Evolutionary conservation across 2,888 invertebrate species (phyloP).

Genomic region (Metallyticus violacea): DNA sequence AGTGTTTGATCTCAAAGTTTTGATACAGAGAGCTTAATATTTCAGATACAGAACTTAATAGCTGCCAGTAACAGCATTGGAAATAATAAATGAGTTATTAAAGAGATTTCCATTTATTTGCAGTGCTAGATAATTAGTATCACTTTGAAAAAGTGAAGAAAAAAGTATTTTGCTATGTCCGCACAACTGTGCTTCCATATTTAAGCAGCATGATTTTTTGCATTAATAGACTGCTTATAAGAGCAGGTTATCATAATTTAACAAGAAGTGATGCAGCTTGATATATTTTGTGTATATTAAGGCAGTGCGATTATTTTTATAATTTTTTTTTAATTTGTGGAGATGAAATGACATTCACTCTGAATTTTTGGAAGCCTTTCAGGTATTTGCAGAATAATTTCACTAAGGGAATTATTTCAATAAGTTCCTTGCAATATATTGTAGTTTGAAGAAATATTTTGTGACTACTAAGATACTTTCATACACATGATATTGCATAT

Average conservation of each 20-base stretch:
- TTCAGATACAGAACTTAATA: neutral
- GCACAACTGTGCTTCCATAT: constrained; percentile 24
- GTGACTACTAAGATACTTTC: neutral
- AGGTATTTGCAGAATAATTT: neutral
- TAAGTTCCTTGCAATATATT: neutral
- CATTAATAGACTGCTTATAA: neutral
- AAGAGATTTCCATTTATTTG: neutral
- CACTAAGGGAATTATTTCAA: neutral
- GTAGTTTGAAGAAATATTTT: neutral
- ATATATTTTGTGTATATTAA: neutral
- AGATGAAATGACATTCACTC: too few relatives aligned
- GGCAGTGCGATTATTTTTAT: constrained; percentile 2
- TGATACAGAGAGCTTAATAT: neutral
- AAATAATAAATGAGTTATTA: neutral
- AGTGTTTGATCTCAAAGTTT: neutral
- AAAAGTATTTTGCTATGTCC: constrained; percentile 13
- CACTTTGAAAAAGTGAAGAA: neutral
- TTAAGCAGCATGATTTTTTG: constrained; percentile 4
- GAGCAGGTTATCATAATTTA: neutral
- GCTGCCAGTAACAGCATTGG: neutral
- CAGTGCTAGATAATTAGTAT: neutral
- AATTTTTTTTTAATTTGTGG: neutral
- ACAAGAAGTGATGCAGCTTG: neutral
- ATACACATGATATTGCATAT: neutral
- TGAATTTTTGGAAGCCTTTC: neutral